Evolutionary conservation across 2,113 vertebrate genomes (phyloP).

Genomic region (Stomatorhinus ivindoensis): DNA sequence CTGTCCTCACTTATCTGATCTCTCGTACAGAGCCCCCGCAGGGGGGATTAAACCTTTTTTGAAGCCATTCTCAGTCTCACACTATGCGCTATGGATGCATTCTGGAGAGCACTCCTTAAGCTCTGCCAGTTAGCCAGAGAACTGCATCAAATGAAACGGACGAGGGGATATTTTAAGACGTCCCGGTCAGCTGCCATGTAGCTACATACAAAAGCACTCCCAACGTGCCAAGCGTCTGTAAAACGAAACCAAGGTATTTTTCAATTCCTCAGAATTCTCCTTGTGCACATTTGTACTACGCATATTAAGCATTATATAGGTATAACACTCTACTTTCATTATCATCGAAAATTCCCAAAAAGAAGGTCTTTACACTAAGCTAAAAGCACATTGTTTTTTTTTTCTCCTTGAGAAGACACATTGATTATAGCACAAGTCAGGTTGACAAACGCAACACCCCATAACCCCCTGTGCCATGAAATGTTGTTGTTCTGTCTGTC

Average conservation of each 20-base stretch:
- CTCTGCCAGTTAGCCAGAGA: neutral
- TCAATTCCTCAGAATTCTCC: neutral
- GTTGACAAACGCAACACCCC: conserved; percentile 32
- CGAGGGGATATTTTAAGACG: neutral
- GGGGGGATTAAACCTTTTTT: conserved; percentile 18
- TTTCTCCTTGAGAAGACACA: conserved; percentile 6
- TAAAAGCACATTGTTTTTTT: neutral
- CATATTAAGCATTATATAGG: neutral
- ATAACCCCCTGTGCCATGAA: conserved; percentile 53
- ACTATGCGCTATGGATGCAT: conserved; percentile 14
- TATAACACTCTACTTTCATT: neutral
- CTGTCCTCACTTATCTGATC: conserved; percentile 30
- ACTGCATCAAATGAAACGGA: neutral
- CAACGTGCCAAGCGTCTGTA: neutral
- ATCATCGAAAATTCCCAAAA: neutral
- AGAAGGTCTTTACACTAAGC: neutral
- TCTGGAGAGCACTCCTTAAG: conserved; percentile 12
- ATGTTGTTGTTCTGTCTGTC: conserved; percentile 61
- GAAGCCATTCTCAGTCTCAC: conserved; percentile 22
- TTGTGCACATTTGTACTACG: neutral
- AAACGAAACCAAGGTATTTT: neutral
- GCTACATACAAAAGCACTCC: neutral
- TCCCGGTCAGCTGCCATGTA: neutral
- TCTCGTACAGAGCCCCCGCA: conserved; percentile 18
- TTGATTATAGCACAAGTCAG: conserved; percentile 40